Evolutionary conservation across 2,797 vertebrate genomes (phyloP).

Genomic region (Meda fulgida): DNA sequence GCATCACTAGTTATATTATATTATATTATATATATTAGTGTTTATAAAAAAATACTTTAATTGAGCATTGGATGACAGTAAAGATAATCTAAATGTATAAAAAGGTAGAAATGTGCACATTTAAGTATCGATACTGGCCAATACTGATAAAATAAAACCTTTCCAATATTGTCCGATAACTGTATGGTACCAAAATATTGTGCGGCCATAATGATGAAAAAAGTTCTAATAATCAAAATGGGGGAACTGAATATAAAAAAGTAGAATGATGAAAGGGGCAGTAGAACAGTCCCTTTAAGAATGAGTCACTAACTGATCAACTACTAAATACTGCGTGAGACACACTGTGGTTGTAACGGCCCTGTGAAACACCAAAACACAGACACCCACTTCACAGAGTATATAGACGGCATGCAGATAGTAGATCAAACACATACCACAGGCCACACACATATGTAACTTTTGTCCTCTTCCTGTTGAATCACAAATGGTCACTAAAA

Average conservation of each 20-base stretch:
- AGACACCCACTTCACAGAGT: not conserved
- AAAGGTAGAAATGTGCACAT: not conserved
- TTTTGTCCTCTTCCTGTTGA: slow-evolving; percentile 48
- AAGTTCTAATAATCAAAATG: not conserved
- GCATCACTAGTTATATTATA: too few relatives aligned
- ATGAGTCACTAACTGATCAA: not conserved
- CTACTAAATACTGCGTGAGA: not conserved
- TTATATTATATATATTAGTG: too few relatives aligned
- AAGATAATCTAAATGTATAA: not conserved
- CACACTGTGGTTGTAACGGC: not conserved
- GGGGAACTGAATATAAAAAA: not conserved
- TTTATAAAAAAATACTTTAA: not conserved
- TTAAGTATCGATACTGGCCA: not conserved
- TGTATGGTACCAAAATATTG: not conserved
- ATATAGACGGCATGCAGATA: not conserved
- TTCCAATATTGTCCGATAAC: not conserved
- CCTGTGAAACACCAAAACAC: not conserved
- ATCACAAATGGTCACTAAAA: slow-evolving; percentile 61
- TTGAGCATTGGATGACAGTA: not conserved
- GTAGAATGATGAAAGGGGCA: not conserved
- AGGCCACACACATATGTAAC: slow-evolving; percentile 5
- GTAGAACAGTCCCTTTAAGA: too few relatives aligned
- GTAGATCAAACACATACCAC: slow-evolving; percentile 3
- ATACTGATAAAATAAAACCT: not conserved
- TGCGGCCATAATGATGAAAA: not conserved